These are phyloP conservation scores for Opisthocomus hoazin DNA, from an alignment of 2,113 vertebrate species.

Conservation along the genomic window DNA sequence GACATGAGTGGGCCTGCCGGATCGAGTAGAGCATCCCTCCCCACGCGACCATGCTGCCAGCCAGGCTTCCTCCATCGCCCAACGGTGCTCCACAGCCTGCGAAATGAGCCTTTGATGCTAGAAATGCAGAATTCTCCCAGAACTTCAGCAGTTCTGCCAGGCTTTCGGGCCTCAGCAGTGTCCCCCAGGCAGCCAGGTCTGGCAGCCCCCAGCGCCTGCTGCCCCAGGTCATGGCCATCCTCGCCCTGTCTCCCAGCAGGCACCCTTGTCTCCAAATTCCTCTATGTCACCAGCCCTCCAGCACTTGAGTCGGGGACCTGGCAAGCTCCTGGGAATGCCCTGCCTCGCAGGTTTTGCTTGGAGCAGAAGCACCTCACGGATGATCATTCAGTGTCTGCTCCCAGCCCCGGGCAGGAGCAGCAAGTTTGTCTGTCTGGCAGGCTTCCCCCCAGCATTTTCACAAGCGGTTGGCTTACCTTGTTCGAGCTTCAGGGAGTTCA, in stretches of 20 bases:
- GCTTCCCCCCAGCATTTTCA: neutral
- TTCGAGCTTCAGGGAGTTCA: slow-evolving; percentile 26
- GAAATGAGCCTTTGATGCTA: neutral
- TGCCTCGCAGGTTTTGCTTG: neutral
- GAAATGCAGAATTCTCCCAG: neutral
- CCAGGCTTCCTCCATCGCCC: neutral
- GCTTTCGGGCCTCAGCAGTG: fast-evolving
- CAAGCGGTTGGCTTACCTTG: slow-evolving; percentile 4
- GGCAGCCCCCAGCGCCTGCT: neutral
- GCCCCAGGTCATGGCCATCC: fast-evolving
- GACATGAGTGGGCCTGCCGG: neutral
- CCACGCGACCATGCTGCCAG: neutral
- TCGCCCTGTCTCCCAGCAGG: neutral
- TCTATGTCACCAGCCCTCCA: neutral
- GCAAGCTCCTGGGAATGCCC: neutral
- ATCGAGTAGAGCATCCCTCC: neutral
- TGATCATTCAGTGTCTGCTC: neutral
- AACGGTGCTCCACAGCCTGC: fast-evolving
- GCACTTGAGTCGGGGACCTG: fast-evolving
- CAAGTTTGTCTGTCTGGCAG: neutral
- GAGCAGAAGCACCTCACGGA: neutral
- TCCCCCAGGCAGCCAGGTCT: neutral
- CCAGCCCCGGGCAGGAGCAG: neutral
- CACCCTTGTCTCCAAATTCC: neutral
- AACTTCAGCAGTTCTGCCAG: neutral